phyloP scores from a whole-genome alignment of 1,140 invertebrate species.

The Eumeta japonica region DNA sequence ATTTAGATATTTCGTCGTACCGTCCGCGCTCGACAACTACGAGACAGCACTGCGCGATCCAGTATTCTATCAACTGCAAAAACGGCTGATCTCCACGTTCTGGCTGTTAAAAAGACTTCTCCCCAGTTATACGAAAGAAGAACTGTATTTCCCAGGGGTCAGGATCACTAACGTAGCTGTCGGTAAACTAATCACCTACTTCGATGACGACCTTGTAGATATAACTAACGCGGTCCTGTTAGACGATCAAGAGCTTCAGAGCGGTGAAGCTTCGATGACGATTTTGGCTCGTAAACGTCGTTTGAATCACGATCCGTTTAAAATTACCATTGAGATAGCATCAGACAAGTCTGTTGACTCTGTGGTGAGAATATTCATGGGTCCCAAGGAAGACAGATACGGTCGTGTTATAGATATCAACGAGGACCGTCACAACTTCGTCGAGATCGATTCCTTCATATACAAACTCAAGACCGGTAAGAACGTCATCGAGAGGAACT shows the following conservation, averaged over 20 bases:
- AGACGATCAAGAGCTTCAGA: constrained; percentile 36
- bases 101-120: constrained; percentile 61
- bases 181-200: constrained; percentile 59
- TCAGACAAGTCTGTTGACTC: constrained; percentile 58
- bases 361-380: constrained; percentile 66
- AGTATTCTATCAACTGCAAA: constrained; percentile 65
- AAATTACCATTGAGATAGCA: constrained; percentile 59
- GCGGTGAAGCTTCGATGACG: constrained; percentile 35
- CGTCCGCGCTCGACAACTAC: constrained; percentile 56
- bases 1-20: constrained; percentile 53
- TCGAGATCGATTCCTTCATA: constrained; percentile 60
- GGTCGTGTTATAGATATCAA: constrained; percentile 54
- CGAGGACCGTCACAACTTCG: constrained; percentile 54
- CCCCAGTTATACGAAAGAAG: constrained; percentile 64
- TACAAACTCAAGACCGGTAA: constrained; percentile 57
- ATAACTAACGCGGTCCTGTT: constrained; percentile 54
- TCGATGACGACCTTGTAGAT: constrained; percentile 58
- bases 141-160: constrained; percentile 61
- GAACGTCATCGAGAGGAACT: constrained; percentile 60
- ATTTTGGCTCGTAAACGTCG: constrained; percentile 61
- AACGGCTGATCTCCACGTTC: constrained; percentile 60
- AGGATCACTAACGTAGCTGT: constrained; percentile 58
- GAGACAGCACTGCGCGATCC: constrained; percentile 68
- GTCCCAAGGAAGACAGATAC: constrained; percentile 63
- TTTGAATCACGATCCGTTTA: constrained; percentile 67